A percentile compares a stretch with the other conserved stretches of the same genome.
Conservation (phyloP, 2,113 vertebrate genomes). For the Ceyx melanurus region DNA sequence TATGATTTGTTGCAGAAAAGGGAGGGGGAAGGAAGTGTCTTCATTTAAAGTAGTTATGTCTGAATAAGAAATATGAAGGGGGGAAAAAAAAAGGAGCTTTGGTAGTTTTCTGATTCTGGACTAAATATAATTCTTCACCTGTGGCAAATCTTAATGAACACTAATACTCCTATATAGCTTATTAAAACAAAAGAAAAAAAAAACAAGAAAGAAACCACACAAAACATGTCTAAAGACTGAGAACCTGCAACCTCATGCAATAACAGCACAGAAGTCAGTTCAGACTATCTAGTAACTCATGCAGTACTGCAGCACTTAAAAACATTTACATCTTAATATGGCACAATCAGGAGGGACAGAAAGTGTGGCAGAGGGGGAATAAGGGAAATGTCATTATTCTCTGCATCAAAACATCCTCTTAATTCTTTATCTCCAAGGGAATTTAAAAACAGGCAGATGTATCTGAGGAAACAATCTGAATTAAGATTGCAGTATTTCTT, state of each 20-base stretch:
- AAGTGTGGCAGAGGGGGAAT: not conserved
- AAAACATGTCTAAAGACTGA: not conserved
- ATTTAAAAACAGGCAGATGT: not conserved
- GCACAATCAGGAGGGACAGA: not conserved
- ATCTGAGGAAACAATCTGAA: not conserved
- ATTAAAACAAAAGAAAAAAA: not conserved
- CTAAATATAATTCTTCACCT: not conserved
- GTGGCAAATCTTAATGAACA: not conserved
- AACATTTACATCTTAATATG: fast-evolving
- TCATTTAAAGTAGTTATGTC: not conserved
- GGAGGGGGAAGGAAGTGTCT: not conserved
- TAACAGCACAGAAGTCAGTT: not conserved
- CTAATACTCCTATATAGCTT: not conserved
- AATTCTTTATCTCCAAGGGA: not conserved
- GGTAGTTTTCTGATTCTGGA: not conserved
- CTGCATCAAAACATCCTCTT: not conserved
- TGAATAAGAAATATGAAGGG: not conserved
- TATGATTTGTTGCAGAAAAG: not conserved
- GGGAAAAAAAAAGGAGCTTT: not conserved
- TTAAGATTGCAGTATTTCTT: not conserved
- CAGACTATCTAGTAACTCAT: not conserved
- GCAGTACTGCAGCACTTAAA: not conserved
- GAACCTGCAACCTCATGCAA: not conserved
- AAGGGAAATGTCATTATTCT: not conserved
- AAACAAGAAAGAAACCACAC: not conserved